Base-by-base conservation (phyloP, 2,888 invertebrate genomes). In the Sinohyriopsis cumingii region DNA sequence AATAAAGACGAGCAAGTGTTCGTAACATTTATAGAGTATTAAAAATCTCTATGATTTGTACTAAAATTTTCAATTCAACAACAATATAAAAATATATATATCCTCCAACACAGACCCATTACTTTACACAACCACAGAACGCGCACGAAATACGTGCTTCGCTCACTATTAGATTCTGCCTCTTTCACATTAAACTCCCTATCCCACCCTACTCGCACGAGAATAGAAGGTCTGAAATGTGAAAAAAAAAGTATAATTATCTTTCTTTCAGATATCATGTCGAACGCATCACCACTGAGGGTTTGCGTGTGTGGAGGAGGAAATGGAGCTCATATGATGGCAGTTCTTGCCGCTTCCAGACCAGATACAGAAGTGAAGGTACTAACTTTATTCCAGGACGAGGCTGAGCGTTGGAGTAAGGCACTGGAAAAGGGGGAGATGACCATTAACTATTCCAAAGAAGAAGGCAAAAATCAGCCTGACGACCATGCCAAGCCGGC, bases 251-350 rank as follows among this genome's bases (percentile, higher is more conserved):
- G n/a, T n/a, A 12, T 45, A 1, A 3, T 45, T 54, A 64, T n/a
- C 25, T 22, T 64, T 55, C 0, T 33, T 45, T 22, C 12, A 22
- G 25, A 63, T 25, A 20, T 63, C 33, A 63, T 22, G 45, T 53
- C 45, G 18, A 25, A 63, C 45, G 68, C 80, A 5, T 73, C 68
- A 54, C 75, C 73, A 3, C 55, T 77, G 20, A 81, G 78, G 61
- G 68, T 78, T 7, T 82, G 79, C 56, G 78, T 86, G 5, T 86
- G 85, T 71, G 86, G 85, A 12, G 84, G 85, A 3, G 86, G 84
- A 15, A 84, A 82, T 69, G 82, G 82, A 19, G 85, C 85, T n/a
- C 86, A 85, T 53, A 80, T 79, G n/a, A 71, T 83, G 74, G 83
- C 83, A 3, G 84, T 78, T 7, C 72, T 85, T 20, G 80, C 83